phyloP scores from a whole-genome alignment of 53 echinoderm and acorn worm species.

The Paelopatides confundens region DNA sequence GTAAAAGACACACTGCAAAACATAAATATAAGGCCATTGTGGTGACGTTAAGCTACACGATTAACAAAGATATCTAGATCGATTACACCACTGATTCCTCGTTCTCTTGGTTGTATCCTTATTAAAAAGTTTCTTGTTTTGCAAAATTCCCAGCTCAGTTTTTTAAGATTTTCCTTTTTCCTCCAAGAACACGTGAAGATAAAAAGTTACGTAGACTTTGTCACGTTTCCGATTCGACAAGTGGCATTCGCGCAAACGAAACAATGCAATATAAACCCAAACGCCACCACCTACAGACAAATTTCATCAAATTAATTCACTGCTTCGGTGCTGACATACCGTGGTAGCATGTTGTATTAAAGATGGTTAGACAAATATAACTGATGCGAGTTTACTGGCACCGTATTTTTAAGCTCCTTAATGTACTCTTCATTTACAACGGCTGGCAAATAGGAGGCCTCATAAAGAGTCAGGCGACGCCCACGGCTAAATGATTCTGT shows the following conservation, averaged over 20 bases:
- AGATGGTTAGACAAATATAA: conserved; percentile 4
- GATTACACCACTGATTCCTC: not conserved
- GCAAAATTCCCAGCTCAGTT: not conserved
- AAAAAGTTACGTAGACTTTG: conserved; percentile 8
- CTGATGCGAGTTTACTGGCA: conserved; percentile 19
- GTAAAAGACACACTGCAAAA: conserved; percentile 29
- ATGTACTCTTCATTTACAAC: conserved; percentile 28
- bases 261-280: conserved; percentile 30
- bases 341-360: conserved; percentile 22
- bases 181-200: not conserved
- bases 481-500: conserved; percentile 15
- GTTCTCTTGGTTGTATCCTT: not conserved
- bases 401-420: conserved; percentile 4
- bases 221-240: not conserved
- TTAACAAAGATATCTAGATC: not conserved
- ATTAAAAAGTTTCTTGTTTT: not conserved
- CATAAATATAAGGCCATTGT: conserved; percentile 37
- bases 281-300: conserved; percentile 13
- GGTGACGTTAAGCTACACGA: conserved; percentile 7
- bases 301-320: conserved; percentile 6
- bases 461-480: conserved; percentile 21
- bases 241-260: not conserved
- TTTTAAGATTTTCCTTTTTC: not conserved
- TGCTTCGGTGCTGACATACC: conserved; percentile 16
- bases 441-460: conserved; percentile 27